Percentiles rank a stretch among this genome's conserved stretches.
These are phyloP conservation scores for Dryobota labecula DNA, from an alignment of 2,888 invertebrate species.

Conservation along the genomic window DNA sequence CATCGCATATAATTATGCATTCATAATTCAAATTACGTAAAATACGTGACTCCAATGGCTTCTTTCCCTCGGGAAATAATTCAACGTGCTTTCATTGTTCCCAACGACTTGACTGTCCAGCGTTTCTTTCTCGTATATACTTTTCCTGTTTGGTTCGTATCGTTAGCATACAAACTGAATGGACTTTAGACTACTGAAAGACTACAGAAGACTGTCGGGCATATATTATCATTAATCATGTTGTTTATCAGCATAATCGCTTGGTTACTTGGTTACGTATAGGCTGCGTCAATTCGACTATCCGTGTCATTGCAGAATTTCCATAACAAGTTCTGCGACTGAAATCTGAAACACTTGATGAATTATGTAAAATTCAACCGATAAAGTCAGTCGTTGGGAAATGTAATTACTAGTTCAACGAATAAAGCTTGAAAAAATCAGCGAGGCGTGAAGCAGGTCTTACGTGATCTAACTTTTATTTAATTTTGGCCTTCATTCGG, in stretches of 20 bases:
- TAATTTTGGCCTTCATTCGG: constrained; percentile 7
- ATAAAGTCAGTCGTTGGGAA: constrained; percentile 43
- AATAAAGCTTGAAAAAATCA: constrained; percentile 30
- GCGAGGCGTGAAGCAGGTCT: constrained; percentile 11
- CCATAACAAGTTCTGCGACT: constrained; percentile 49
- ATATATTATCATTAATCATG: constrained; percentile 70
- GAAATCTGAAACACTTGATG: constrained; percentile 49
- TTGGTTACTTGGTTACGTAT: constrained; percentile 49
- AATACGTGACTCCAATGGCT: constrained; percentile 64
- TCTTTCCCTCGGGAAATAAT: constrained; percentile 66
- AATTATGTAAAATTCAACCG: constrained; percentile 54
- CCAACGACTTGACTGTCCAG: constrained; percentile 26
- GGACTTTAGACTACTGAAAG: constrained; percentile 21
- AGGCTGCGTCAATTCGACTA: constrained; percentile 59
- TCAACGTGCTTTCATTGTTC: constrained; percentile 53
- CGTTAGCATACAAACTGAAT: constrained; percentile 25
- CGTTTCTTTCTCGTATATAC: constrained; percentile 14
- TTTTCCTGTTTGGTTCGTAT: constrained; percentile 37
- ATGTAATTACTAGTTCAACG: constrained; percentile 21
- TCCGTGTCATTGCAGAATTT: constrained; percentile 43
- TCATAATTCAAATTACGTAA: constrained; percentile 77
- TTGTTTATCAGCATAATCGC: constrained; percentile 58
- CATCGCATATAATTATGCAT: constrained; percentile 73
- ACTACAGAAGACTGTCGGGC: constrained; percentile 34
- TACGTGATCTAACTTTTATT: constrained; percentile 10